Evolutionary conservation across 2,113 vertebrate species (phyloP).

Genomic region (Ochotona curzoniae): DNA sequence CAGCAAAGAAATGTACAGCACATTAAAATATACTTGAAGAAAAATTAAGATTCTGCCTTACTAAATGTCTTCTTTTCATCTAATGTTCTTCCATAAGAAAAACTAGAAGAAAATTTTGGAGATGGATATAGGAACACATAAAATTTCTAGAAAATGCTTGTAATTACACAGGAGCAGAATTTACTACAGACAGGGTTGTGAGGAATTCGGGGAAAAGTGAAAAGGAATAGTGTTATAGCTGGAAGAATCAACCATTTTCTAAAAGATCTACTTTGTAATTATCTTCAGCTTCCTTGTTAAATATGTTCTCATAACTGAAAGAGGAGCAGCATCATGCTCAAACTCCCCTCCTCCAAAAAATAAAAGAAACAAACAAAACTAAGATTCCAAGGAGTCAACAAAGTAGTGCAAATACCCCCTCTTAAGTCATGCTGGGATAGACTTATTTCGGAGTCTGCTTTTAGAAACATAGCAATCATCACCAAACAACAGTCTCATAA

Average conservation of each 20-base stretch:
- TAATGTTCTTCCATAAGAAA: neutral
- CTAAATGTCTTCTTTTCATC: neutral
- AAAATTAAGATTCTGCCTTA: neutral
- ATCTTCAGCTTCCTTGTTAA: neutral
- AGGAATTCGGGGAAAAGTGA: neutral
- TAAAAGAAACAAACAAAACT: neutral
- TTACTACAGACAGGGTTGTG: neutral
- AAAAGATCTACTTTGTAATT: neutral
- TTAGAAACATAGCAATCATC: neutral
- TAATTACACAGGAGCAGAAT: neutral
- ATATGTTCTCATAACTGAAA: neutral
- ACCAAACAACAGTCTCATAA: neutral
- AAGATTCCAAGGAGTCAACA: neutral
- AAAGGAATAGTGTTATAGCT: accelerated
- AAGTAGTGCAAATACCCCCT: neutral
- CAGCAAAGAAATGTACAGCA: neutral
- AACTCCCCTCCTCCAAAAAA: neutral
- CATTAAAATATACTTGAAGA: neutral
- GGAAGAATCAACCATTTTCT: neutral
- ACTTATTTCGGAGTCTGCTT: neutral
- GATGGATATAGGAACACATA: neutral
- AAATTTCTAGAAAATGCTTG: neutral
- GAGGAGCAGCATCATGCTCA: neutral
- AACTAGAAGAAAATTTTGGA: neutral
- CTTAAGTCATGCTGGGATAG: neutral